Evolutionary conservation across 2,888 invertebrate genomes (phyloP), one percentile per base, ranked within the genome.

Genomic region (Dendrolimus houi): DNA sequence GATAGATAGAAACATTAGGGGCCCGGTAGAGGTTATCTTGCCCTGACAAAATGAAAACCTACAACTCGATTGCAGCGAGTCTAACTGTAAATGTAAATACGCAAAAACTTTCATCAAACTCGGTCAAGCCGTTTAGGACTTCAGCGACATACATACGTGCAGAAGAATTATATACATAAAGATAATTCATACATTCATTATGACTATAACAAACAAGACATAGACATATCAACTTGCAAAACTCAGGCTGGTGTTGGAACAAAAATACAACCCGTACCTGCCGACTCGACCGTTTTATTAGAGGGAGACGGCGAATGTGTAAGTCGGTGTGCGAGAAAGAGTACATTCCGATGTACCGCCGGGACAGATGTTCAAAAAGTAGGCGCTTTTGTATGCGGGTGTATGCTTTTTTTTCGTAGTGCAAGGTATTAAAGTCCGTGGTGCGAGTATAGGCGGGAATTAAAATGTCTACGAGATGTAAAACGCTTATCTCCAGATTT

Each of bases 361-460:
- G 79, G 79, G 87, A 84, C 86, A 87, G 86, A 86, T 87, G 87
- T 85, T 87, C 81, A 61, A 70, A 73, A 76, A 76, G 79, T 74
- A 72, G 68, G 67, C 77, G 75, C 75, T 70, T 79, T 79, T 80
- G 70, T 76, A 83, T 86, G 87, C 83, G 85, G 84, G 87, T 74
- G 75, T 66, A 69, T 74, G 77, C 78, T 83, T 79, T 81, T 79
- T 65, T 63, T 62, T 56, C 55, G 14, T 56, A 61, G 47, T 47
- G 47, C 47, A 47, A 47, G 47, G 47, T 47, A 47, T 47, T 47
- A 47, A 47, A 10, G 47, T 6, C 6, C 12, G 47, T 47, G 47
- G 47, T 8, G 12, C 47, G 47, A 47, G 47, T 47, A 47, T 12
- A 47, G 9, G 47, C 47, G 47, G 12, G 47, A 47, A 47, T 12